phyloP scores from a whole-genome alignment of 2,888 invertebrate genomes.

The Erebia aethiops region DNA sequence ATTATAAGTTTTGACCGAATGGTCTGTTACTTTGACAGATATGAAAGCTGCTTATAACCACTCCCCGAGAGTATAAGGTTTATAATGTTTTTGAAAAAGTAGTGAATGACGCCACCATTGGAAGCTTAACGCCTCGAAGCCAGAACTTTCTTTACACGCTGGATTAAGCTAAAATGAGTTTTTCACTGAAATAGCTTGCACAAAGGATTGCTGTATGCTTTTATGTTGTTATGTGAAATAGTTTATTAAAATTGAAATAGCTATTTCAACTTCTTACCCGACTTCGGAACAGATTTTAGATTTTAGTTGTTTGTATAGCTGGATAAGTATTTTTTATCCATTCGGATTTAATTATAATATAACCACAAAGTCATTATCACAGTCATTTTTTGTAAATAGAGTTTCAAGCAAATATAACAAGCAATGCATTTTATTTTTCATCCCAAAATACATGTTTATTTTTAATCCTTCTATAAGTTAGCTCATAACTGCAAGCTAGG shows the following conservation, averaged over 20 bases:
- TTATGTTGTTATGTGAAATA: slow-evolving; percentile 25
- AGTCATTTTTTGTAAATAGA: too few species aligned
- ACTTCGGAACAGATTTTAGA: not conserved
- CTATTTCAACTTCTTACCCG: not conserved
- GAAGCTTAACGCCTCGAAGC: slow-evolving; percentile 47
- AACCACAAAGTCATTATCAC: too few species aligned
- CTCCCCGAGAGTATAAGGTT: not conserved
- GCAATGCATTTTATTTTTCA: too few species aligned
- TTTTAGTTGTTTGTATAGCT: not conserved
- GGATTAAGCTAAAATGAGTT: slow-evolving; percentile 67
- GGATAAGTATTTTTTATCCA: too few species aligned
- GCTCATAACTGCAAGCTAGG: too few species aligned
- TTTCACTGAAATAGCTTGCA: slow-evolving; percentile 50
- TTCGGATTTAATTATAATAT: too few species aligned
- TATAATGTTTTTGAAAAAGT: slow-evolving; percentile 23
- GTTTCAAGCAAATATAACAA: too few species aligned
- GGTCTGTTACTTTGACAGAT: not conserved
- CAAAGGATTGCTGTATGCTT: slow-evolving; percentile 38
- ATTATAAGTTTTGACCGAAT: not conserved
- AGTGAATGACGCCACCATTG: slow-evolving; percentile 36
- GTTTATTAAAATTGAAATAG: slow-evolving; percentile 15
- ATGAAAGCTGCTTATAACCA: not conserved
- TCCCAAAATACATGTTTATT: too few species aligned
- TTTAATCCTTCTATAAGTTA: too few species aligned
- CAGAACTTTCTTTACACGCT: slow-evolving; percentile 55